A percentile compares a stretch with the other conserved stretches of the same genome.
Conservation (phyloP, 2,113 vertebrate genomes). For the Forbesichthys agassizii region DNA sequence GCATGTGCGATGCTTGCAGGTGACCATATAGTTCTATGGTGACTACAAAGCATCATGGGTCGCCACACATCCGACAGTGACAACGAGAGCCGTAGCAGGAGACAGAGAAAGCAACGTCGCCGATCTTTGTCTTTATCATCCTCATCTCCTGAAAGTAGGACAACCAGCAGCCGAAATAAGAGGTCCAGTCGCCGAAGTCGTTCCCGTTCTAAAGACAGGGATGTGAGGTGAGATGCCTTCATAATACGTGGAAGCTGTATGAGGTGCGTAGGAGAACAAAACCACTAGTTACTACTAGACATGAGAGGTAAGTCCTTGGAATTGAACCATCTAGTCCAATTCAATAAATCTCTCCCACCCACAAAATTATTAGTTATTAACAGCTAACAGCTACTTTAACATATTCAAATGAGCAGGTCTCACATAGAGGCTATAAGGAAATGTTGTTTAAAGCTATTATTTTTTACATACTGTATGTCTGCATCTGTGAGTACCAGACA, state of each 20-base stretch:
- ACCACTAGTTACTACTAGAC: background rate
- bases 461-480: too few species aligned
- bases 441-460: too few species aligned
- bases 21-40: background rate
- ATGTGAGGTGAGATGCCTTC: slow-evolving; percentile 51
- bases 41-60: slow-evolving; percentile 79
- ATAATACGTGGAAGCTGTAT: background rate
- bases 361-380: too few species aligned
- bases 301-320: background rate
- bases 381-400: too few species aligned
- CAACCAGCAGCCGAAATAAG: slow-evolving; percentile 81
- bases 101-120: slow-evolving; percentile 87
- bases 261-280: background rate
- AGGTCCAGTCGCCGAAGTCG: slow-evolving; percentile 83
- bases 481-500: too few species aligned
- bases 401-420: too few species aligned
- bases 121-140: slow-evolving; percentile 88
- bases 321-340: too few species aligned
- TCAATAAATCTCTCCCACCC: too few species aligned
- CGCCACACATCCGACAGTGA: slow-evolving; percentile 92
- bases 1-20: background rate
- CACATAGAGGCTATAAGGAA: too few species aligned
- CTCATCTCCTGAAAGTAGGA: slow-evolving; percentile 86
- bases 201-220: slow-evolving; percentile 83
- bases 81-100: slow-evolving; percentile 83